Evolutionary conservation across 2,888 invertebrate species (phyloP).

Genomic region (Perizoma flavofasciatum): DNA sequence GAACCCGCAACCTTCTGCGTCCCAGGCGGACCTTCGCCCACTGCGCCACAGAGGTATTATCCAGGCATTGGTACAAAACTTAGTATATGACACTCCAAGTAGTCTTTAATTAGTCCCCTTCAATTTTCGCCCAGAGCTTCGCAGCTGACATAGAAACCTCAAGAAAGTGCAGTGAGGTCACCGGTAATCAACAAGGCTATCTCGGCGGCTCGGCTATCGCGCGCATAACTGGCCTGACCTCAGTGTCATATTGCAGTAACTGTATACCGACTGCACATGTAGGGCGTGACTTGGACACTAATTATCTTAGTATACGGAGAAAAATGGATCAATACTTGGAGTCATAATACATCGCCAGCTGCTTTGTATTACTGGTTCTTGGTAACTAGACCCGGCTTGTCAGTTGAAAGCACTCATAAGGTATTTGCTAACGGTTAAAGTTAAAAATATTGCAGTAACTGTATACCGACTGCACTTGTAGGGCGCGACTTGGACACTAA

Average conservation of each 20-base stretch:
- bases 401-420: neutral
- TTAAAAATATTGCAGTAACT: no score
- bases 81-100: no score
- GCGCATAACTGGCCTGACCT: slow-evolving; percentile 26
- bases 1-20: no score
- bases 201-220: slow-evolving; percentile 18
- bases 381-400: no score
- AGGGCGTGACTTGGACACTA: slow-evolving; percentile 4
- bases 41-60: no score
- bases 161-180: slow-evolving; percentile 9
- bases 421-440: neutral
- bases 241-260: slow-evolving; percentile 25
- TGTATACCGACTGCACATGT: slow-evolving; percentile 21
- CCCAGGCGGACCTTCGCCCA: no score
- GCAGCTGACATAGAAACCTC: slow-evolving; percentile 3
- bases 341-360: neutral
- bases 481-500: no score
- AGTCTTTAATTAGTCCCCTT: slow-evolving; percentile 3
- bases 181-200: slow-evolving; percentile 16
- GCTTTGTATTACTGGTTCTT: no score
- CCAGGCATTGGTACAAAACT: no score
- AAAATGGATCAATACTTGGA: neutral
- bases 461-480: no score
- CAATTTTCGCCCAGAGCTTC: neutral
- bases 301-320: neutral